These are phyloP conservation scores for Ditylenchus dipsaci DNA, from an alignment of 1,140 invertebrate genomes.

Conservation along the genomic window DNA sequence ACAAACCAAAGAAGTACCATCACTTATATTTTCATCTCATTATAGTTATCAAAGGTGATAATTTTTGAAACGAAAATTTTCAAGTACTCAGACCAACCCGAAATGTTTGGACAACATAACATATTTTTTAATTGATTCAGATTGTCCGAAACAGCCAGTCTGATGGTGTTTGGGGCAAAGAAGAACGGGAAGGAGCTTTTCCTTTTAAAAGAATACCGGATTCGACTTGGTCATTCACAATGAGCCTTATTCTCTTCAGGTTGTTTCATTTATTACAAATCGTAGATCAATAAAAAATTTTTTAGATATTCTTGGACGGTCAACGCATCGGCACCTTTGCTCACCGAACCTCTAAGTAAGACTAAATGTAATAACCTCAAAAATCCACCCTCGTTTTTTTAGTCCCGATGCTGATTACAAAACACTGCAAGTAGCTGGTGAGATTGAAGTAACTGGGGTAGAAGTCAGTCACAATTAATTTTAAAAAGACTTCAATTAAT, in stretches of 20 bases:
- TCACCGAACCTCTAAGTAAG: slow-evolving; percentile 46
- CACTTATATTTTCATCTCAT: too few species aligned
- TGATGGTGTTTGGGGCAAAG: slow-evolving; percentile 45
- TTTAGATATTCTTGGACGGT: slow-evolving; percentile 48
- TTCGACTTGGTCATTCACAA: slow-evolving; percentile 54
- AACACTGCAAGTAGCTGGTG: slow-evolving; percentile 46
- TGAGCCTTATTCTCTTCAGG: slow-evolving; percentile 52
- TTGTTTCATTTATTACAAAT: neutral
- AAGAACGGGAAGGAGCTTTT: slow-evolving; percentile 53
- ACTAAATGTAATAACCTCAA: too few species aligned
- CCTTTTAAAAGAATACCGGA: slow-evolving; percentile 53
- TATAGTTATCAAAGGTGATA: too few species aligned
- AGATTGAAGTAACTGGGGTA: slow-evolving; percentile 53
- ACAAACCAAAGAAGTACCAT: too few species aligned
- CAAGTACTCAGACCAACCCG: too few species aligned
- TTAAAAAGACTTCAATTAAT: too few species aligned
- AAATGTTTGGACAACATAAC: too few species aligned
- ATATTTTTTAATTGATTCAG: slow-evolving; percentile 9
- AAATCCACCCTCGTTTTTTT: too few species aligned
- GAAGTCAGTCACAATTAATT: slow-evolving; percentile 35
- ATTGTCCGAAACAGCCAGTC: slow-evolving; percentile 48
- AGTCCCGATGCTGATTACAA: slow-evolving; percentile 48
- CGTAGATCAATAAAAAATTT: slow-evolving; percentile 11
- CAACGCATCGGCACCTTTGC: slow-evolving; percentile 49
- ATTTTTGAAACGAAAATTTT: too few species aligned